Percentiles rank a stretch among this genome's conserved stretches.
These are phyloP conservation scores for Amphiprion percula DNA, from an alignment of 2,113 vertebrate species.

Conservation along the genomic window DNA sequence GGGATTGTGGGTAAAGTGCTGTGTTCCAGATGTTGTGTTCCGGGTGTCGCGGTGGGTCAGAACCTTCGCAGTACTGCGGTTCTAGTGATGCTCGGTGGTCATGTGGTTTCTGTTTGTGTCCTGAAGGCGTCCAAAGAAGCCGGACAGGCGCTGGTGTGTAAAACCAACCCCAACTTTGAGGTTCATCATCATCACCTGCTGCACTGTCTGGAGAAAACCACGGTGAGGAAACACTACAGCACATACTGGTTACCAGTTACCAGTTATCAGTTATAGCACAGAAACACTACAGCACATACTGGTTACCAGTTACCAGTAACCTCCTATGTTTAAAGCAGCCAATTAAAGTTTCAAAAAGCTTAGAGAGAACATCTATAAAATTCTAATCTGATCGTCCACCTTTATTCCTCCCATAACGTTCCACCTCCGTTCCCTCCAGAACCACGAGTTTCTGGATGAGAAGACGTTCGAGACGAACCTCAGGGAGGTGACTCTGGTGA, in stretches of 20 bases:
- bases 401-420: neutral
- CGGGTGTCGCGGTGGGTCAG: neutral
- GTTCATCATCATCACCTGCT: slow-evolving; percentile 95
- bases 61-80: too few relatives aligned
- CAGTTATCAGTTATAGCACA: neutral
- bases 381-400: too few relatives aligned
- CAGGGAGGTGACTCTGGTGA: slow-evolving; percentile 89
- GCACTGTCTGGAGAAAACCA: slow-evolving; percentile 97
- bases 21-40: neutral
- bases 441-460: slow-evolving; percentile 96
- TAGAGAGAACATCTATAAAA: too few relatives aligned
- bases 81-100: too few relatives aligned
- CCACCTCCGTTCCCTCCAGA: slow-evolving; percentile 73
- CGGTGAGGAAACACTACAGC: slow-evolving; percentile 84
- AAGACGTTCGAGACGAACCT: slow-evolving; percentile 90
- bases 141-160: slow-evolving; percentile 91
- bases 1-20: slow-evolving; percentile 34
- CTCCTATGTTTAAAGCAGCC: too few relatives aligned
- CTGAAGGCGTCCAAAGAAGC: slow-evolving; percentile 91
- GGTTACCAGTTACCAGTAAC: too few relatives aligned
- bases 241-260: too few relatives aligned
- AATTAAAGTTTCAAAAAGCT: too few relatives aligned
- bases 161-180: slow-evolving; percentile 90
- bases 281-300: neutral
- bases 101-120: slow-evolving; percentile 67